Evolutionary conservation across 1,140 invertebrate genomes (phyloP).

Genomic region (Xylocopa sonorina): DNA sequence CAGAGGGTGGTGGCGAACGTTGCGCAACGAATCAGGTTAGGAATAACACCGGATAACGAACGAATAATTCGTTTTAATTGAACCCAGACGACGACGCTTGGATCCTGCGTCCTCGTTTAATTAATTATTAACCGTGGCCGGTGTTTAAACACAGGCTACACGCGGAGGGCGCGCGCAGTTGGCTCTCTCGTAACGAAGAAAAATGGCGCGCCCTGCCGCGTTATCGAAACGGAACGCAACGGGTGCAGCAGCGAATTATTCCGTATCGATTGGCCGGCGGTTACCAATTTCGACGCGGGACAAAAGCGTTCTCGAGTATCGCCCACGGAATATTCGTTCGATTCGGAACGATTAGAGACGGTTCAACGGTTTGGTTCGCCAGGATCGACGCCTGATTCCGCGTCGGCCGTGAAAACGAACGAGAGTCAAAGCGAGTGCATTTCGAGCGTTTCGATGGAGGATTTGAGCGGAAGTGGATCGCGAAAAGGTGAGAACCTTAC

Average conservation of each 20-base stretch:
- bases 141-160: background rate
- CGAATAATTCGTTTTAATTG: constrained; percentile 24
- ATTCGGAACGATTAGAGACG: background rate
- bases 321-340: background rate
- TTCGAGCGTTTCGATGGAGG: too few relatives aligned
- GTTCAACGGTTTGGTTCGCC: too few relatives aligned
- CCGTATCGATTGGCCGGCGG: constrained; percentile 17
- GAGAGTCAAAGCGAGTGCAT: too few relatives aligned
- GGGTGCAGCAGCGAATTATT: constrained; percentile 15
- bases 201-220: background rate
- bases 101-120: constrained; percentile 4
- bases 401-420: too few relatives aligned
- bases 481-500: too few relatives aligned
- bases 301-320: background rate
- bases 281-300: background rate
- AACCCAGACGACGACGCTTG: background rate
- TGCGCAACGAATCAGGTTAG: constrained; percentile 17
- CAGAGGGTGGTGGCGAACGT: background rate
- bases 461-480: too few relatives aligned
- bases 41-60: constrained; percentile 15
- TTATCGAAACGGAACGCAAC: background rate
- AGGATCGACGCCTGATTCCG: background rate
- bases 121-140: constrained; percentile 11
- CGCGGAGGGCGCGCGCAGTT: too few relatives aligned
- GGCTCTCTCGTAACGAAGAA: background rate